Percentiles rank a stretch among this genome's conserved stretches.
Conservation (phyloP, 2,888 invertebrate genomes). For the Netelia virgata region DNA sequence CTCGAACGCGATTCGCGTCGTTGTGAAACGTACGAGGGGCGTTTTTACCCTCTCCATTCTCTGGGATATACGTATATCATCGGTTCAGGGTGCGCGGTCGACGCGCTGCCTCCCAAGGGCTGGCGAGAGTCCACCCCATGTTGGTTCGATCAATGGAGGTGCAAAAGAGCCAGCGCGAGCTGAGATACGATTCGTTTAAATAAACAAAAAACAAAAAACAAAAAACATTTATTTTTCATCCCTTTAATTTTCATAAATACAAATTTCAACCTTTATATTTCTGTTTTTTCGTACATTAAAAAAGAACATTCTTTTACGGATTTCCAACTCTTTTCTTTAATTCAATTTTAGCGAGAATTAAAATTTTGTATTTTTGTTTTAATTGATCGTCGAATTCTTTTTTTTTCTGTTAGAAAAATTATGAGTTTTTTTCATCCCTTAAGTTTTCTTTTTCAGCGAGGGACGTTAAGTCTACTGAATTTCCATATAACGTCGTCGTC, state of each 20-base stretch:
- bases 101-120: constrained; percentile 47
- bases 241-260: too few species aligned
- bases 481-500: not conserved
- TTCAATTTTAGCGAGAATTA: too few species aligned
- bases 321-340: too few species aligned
- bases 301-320: too few species aligned
- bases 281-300: too few species aligned
- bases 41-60: constrained; percentile 66
- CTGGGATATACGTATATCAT: constrained; percentile 58
- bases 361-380: too few species aligned
- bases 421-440: too few species aligned
- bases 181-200: not conserved
- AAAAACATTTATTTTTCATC: constrained; percentile 13
- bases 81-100: constrained; percentile 43
- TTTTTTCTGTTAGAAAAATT: too few species aligned
- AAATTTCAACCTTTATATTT: too few species aligned
- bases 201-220: not conserved
- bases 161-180: constrained; percentile 26
- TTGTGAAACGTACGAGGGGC: constrained; percentile 68
- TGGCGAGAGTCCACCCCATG: constrained; percentile 19
- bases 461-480: too few species aligned
- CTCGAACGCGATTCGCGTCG: constrained; percentile 77
- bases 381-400: too few species aligned
- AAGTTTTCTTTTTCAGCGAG: too few species aligned
- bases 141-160: constrained; percentile 67